Evolutionary conservation across 2,113 vertebrate genomes (phyloP), one percentile per base, ranked within the genome.

Genomic region (Columba livia): DNA sequence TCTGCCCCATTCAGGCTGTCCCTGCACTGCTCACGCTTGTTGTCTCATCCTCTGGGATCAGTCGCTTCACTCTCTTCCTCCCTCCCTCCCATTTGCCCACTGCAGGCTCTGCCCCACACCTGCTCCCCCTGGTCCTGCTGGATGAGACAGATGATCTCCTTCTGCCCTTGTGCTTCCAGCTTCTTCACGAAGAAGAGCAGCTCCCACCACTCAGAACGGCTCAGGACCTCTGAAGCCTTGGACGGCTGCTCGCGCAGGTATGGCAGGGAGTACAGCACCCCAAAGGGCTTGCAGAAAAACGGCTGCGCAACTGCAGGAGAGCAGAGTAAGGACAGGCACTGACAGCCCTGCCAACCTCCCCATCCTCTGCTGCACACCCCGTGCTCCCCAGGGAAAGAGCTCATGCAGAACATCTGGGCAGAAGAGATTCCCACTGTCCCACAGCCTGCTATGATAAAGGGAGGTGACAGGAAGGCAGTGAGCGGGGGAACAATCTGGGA

Each of bases 101-200:
- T 2, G 24, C 36, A 18, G 66, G 20, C 64, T 77, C 64, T 34
- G 20, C 56, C 65, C 66, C 54, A 3, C 17, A 94, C 99, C 98
- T 98, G 98, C 74, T 98, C 98, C 12, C 98, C 97, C 19, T 97
- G 97, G 44, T 96, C 98, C 96, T 98, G 98, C 73, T 62, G 96
- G 62, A 99, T 97, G 70, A 98, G 94, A 54, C 75, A 57, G 85
- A 97, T 88, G 89, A 99, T 95, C 73, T 99, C 98, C 62, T 98
- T 95, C 97, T 99, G 99, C 94, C 99, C 98, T 65, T 97, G 95
- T 0, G 74, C 61, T 47, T 99, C 99, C 96, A 99, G 97, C 80
- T 98, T 99, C 97, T 98, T 99, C 93, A 99, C 98, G 40, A 99
- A 99, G 98, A 99, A 99, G 31, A 99, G 98, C 62, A 99, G 88